Conservation (phyloP, 2,113 vertebrate species). For the Odocoileus virginianus region DNA sequence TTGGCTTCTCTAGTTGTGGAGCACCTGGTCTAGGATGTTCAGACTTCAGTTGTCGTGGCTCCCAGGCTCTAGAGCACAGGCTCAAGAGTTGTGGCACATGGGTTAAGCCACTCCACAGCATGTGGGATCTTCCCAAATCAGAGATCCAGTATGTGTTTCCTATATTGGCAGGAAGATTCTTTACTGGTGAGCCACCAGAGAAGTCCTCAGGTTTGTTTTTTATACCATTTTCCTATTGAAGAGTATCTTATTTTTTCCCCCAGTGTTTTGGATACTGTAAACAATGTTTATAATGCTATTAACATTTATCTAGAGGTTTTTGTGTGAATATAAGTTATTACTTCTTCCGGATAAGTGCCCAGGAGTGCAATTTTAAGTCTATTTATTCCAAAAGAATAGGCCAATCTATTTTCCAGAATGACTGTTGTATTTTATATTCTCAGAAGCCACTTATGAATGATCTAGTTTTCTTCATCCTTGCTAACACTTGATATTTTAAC, state of each 20-base stretch:
- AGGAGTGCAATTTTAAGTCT: neutral
- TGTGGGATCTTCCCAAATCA: neutral
- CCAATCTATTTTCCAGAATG: neutral
- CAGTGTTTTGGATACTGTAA: neutral
- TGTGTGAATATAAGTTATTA: neutral
- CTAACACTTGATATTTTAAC: neutral
- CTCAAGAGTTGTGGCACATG: neutral
- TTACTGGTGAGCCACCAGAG: neutral
- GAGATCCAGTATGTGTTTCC: neutral
- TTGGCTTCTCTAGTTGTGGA: neutral
- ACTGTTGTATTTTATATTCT: neutral
- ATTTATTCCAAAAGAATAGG: neutral
- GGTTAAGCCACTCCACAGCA: neutral
- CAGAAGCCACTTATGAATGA: neutral
- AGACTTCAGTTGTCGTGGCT: neutral
- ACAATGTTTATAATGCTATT: neutral
- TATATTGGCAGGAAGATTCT: neutral
- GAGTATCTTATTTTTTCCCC: neutral
- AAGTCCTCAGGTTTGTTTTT: neutral
- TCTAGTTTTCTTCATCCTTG: neutral
- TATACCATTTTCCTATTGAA: neutral
- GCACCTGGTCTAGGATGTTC: neutral
- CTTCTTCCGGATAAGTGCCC: neutral
- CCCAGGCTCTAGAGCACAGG: neutral
- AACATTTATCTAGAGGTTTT: neutral